Evolutionary conservation across 2,113 vertebrate genomes (phyloP).

Genomic region (Catharus fuscescens): DNA sequence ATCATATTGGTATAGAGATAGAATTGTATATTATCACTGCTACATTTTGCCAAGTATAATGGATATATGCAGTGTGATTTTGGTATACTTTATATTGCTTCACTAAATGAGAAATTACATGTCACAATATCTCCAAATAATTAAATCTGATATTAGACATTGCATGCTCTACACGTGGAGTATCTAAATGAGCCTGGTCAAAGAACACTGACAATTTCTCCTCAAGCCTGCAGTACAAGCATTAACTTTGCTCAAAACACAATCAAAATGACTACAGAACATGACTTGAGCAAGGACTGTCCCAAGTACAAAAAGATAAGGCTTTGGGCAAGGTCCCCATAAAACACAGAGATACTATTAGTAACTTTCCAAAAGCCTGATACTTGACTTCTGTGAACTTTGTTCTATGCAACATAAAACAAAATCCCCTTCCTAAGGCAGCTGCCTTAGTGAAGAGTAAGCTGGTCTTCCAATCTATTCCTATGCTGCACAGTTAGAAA

Average conservation of each 20-base stretch:
- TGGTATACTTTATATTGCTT: neutral
- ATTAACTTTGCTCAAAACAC: neutral
- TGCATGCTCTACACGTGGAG: neutral
- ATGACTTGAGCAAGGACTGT: neutral
- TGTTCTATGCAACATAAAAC: neutral
- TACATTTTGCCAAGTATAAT: neutral
- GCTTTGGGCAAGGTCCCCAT: neutral
- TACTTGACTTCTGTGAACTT: neutral
- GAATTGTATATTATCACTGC: neutral
- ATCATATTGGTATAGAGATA: fast-evolving
- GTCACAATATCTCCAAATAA: neutral
- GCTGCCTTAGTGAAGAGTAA: neutral
- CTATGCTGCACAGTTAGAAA: neutral
- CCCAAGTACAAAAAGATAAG: neutral
- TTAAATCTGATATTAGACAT: neutral
- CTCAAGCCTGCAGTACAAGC: neutral
- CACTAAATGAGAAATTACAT: neutral
- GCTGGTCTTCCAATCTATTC: neutral
- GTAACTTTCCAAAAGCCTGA: neutral
- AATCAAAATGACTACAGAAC: neutral
- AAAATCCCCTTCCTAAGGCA: neutral
- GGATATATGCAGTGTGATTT: neutral
- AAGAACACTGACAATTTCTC: neutral
- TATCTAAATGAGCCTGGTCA: neutral
- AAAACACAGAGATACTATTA: neutral